Conservation (phyloP, 2,113 vertebrate species). For the Crotalus horridus region DNA sequence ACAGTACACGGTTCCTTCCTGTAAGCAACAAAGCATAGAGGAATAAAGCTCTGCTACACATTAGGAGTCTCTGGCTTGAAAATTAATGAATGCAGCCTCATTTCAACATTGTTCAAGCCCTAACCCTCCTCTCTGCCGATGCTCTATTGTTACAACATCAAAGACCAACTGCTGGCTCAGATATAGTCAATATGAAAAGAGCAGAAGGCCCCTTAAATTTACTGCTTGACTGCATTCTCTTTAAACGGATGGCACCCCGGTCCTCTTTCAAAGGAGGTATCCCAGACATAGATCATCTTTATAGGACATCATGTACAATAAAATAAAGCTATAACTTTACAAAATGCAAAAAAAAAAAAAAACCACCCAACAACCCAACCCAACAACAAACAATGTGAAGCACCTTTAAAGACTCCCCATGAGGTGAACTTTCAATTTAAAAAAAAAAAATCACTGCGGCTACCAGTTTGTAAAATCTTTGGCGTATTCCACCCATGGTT, state of each 20-base stretch:
- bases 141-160: slow-evolving; percentile 78
- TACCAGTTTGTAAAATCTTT: slow-evolving; percentile 67
- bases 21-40: slow-evolving; percentile 1
- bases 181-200: slow-evolving; percentile 77
- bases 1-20: slow-evolving; percentile 26
- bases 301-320: slow-evolving; percentile 77
- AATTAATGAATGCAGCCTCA: slow-evolving; percentile 60
- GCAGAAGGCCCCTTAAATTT: slow-evolving; percentile 74
- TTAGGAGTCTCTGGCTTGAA: slow-evolving; percentile 49
- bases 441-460: slow-evolving; percentile 75
- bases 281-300: slow-evolving; percentile 77
- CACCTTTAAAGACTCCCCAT: slow-evolving; percentile 67
- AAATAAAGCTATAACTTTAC: slow-evolving; percentile 68
- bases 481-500: slow-evolving; percentile 64
- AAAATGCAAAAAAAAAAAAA: slow-evolving; percentile 44
- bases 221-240: slow-evolving; percentile 79
- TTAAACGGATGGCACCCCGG: slow-evolving; percentile 71
- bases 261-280: slow-evolving; percentile 72
- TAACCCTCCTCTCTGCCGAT: slow-evolving; percentile 66
- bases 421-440: slow-evolving; percentile 64
- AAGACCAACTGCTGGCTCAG: slow-evolving; percentile 76
- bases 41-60: slow-evolving; percentile 32
- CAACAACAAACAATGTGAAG: neutral
- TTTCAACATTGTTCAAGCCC: slow-evolving; percentile 59
- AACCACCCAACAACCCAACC: neutral